These are phyloP conservation scores for Platyrinchus mystaceus DNA, from an alignment of 2,797 vertebrate species.

Conservation along the genomic window DNA sequence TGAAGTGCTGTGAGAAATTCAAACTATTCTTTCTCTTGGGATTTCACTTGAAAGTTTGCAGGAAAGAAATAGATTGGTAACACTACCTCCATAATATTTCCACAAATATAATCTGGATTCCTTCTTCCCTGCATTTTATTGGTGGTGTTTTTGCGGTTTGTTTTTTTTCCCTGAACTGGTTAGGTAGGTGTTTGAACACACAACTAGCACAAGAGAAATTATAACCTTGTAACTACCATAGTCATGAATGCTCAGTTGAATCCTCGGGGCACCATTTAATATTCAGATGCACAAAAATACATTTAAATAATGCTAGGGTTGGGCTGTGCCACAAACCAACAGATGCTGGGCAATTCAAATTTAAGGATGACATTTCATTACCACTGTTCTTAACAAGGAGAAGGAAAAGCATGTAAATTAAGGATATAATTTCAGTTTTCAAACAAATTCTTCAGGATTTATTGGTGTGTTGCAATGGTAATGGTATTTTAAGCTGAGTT, in stretches of 20 bases:
- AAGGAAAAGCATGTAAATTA: slow-evolving; percentile 6
- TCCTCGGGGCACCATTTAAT: not conserved
- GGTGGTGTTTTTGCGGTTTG: not conserved
- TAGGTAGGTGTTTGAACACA: not conserved
- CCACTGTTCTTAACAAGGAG: not conserved
- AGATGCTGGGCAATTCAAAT: slow-evolving; percentile 24
- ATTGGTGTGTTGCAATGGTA: not conserved
- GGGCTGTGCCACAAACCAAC: not conserved
- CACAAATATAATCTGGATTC: not conserved
- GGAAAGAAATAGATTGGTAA: not conserved
- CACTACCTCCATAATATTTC: not conserved
- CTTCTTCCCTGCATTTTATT: not conserved
- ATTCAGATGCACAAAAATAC: not conserved
- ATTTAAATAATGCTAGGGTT: not conserved
- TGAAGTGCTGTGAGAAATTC: not conserved
- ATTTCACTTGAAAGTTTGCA: not conserved
- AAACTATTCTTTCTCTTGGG: not conserved
- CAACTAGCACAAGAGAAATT: not conserved
- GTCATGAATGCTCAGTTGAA: not conserved
- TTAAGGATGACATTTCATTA: slow-evolving; percentile 19
- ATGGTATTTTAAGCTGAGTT: slow-evolving; percentile 29
- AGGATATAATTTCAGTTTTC: slow-evolving; percentile 15
- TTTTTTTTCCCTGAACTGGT: not conserved
- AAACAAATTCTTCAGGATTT: not conserved
- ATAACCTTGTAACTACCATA: not conserved